phyloP scores from a whole-genome alignment of 2,797 vertebrate species.

The Pangasius sanitwongsei region DNA sequence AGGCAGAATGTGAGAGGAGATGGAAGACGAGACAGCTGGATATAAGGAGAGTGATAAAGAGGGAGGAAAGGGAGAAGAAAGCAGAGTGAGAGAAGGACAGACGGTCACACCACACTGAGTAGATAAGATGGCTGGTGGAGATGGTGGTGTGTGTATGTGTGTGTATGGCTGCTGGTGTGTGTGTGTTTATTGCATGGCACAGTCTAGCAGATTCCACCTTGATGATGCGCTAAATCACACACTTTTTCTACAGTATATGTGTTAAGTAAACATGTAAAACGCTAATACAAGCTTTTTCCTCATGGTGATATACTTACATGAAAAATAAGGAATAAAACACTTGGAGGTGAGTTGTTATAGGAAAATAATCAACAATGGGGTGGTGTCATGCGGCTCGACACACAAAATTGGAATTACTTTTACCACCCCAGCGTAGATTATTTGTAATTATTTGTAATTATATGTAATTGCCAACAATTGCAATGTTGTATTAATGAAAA shows the following conservation, averaged over 20 bases:
- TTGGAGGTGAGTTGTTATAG: background rate
- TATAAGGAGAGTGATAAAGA: slow-evolving; percentile 15
- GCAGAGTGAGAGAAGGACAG: slow-evolving; percentile 6
- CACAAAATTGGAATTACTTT: background rate
- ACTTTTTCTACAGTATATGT: background rate
- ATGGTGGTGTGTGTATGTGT: slow-evolving; percentile 29
- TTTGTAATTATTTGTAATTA: background rate
- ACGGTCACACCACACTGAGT: slow-evolving; percentile 23
- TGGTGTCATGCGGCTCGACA: background rate
- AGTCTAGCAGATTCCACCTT: slow-evolving; percentile 29
- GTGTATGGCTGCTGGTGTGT: slow-evolving; percentile 3
- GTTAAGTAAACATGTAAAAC: background rate
- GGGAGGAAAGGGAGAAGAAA: slow-evolving; percentile 9
- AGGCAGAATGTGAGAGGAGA: background rate
- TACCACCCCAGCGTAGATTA: background rate
- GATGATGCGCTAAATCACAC: background rate
- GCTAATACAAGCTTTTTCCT: background rate
- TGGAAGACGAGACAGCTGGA: background rate
- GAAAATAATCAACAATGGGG: background rate
- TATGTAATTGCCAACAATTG: background rate
- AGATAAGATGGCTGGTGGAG: slow-evolving; percentile 50
- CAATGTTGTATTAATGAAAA: background rate
- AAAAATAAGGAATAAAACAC: background rate
- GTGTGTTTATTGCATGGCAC: background rate
- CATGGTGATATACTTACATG: background rate